Evolutionary conservation across 2,113 vertebrate species (phyloP).

Genomic region (Hipposideros armiger): DNA sequence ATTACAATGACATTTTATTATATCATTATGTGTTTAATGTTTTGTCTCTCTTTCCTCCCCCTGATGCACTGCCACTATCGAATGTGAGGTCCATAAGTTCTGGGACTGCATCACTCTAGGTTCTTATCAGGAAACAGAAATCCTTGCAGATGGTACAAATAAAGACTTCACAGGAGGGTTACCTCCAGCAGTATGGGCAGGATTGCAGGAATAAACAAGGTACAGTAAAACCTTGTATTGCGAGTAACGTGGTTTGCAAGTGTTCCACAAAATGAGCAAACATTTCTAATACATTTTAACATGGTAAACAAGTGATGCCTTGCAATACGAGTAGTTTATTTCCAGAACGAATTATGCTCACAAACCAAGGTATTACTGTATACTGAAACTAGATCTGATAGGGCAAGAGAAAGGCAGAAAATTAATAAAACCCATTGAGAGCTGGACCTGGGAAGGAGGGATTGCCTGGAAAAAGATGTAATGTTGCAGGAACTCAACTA

Average conservation of each 20-base stretch:
- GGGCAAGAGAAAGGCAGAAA: conserved; percentile 25
- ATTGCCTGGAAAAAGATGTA: background rate
- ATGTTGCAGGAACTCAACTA: background rate
- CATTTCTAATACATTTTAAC: no score
- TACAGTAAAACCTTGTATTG: no score
- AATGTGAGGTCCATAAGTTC: background rate
- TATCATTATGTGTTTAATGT: background rate
- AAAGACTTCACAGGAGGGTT: background rate
- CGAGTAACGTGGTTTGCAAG: no score
- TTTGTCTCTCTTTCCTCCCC: background rate
- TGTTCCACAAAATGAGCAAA: no score
- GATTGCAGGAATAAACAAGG: background rate
- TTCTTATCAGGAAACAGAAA: conserved; percentile 27
- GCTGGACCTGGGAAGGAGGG: background rate
- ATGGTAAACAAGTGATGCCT: no score
- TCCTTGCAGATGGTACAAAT: conserved; percentile 32
- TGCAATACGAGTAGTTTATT: no score
- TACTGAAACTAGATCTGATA: background rate
- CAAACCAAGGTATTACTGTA: no score
- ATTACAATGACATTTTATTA: background rate
- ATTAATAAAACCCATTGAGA: background rate
- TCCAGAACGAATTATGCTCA: no score
- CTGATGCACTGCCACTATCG: background rate
- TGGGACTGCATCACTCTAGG: background rate
- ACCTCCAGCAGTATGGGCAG: background rate